Conservation (phyloP, 2,888 invertebrate genomes). For the Amblyteles armatorius region DNA sequence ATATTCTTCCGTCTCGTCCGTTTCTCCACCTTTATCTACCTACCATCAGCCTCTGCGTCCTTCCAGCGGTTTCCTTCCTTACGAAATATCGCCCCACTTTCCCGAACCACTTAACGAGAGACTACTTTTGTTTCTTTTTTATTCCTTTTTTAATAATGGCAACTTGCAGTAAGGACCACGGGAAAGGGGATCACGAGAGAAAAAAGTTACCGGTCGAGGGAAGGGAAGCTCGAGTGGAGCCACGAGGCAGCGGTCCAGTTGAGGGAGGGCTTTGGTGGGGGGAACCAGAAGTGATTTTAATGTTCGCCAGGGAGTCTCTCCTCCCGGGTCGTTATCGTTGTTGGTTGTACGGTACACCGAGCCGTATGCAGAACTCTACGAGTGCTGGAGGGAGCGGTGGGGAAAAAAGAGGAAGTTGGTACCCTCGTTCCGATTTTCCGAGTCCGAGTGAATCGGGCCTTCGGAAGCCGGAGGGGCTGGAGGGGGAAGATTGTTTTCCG, state of each 20-base stretch:
- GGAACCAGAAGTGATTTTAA: constrained; percentile 64
- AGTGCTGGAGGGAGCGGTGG: constrained; percentile 4
- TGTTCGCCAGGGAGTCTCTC: constrained; percentile 40
- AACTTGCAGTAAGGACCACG: constrained; percentile 52
- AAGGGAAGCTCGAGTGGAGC: constrained; percentile 27
- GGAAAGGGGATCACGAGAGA: constrained; percentile 15
- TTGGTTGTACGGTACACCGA: constrained; percentile 25
- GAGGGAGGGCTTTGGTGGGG: constrained; percentile 5
- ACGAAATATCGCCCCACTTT: constrained; percentile 27
- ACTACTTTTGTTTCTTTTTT: neutral
- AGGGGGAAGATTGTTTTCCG: constrained; percentile 4
- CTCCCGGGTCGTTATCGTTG: constrained; percentile 56
- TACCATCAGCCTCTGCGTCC: neutral
- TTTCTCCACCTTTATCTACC: neutral
- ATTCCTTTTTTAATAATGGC: constrained; percentile 33
- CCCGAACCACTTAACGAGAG: constrained; percentile 14
- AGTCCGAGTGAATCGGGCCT: neutral
- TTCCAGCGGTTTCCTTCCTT: neutral
- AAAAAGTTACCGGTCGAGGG: constrained; percentile 18
- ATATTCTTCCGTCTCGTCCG: neutral
- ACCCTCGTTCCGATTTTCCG: constrained; percentile 2
- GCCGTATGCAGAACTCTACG: constrained; percentile 21
- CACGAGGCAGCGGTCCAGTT: neutral
- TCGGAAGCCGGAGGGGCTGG: neutral
- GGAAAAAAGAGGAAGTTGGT: constrained; percentile 15